These are phyloP conservation scores for Nannospalax galili DNA, from an alignment of 2,113 vertebrate species.

Conservation along the genomic window DNA sequence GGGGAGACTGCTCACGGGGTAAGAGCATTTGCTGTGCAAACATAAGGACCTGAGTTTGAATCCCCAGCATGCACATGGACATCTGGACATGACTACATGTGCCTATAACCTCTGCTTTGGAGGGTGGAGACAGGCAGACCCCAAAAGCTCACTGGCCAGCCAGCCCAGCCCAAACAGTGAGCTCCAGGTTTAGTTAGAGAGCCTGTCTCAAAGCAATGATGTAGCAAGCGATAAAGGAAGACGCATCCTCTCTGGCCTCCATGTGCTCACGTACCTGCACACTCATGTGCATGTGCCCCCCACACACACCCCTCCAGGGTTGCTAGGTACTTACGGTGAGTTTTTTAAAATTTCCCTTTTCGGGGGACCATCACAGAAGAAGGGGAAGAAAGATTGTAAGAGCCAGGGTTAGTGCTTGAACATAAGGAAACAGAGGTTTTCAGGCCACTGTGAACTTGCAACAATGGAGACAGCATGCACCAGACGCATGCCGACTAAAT, in stretches of 20 bases:
- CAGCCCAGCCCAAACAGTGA: background rate
- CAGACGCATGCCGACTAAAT: too few species aligned
- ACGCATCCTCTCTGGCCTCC: background rate
- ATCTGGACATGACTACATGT: too few species aligned
- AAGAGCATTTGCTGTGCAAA: background rate
- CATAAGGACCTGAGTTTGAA: background rate
- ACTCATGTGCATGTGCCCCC: background rate
- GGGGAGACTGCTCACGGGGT: background rate
- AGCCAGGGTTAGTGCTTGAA: too few species aligned
- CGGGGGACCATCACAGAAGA: too few species aligned
- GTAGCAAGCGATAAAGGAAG: background rate
- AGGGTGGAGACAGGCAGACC: background rate
- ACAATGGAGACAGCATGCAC: too few species aligned
- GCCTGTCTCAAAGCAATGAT: background rate
- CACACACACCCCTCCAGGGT: background rate
- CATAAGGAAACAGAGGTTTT: too few species aligned
- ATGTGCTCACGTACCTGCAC: background rate
- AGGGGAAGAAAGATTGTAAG: too few species aligned
- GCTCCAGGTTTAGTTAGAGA: background rate
- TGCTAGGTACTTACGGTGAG: background rate
- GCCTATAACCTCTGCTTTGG: background rate
- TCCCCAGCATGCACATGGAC: background rate
- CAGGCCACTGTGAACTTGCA: too few species aligned
- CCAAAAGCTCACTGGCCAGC: background rate
- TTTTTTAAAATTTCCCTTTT: too few species aligned